phyloP scores from a whole-genome alignment of 1,140 invertebrate genomes.

The Drosophila athabasca region DNA sequence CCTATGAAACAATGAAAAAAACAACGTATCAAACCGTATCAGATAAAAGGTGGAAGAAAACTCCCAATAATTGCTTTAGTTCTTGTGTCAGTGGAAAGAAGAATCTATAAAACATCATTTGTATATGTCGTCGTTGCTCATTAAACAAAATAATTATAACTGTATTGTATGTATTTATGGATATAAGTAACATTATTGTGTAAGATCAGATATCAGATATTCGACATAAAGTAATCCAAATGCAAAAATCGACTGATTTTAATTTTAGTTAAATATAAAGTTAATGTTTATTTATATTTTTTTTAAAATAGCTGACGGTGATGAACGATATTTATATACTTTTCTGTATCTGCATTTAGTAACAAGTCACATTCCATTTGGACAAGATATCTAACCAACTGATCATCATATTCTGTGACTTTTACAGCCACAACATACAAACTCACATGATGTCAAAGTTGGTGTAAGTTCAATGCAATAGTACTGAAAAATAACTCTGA shows the following conservation, averaged over 20 bases:
- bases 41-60: not conserved
- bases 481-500: too few species aligned
- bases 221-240: conserved; percentile 56
- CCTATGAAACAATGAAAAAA: too few species aligned
- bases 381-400: not conserved
- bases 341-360: conserved; percentile 22
- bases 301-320: too few species aligned
- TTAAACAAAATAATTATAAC: conserved; percentile 28
- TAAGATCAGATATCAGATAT: conserved; percentile 42
- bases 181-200: conserved; percentile 39
- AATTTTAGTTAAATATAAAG: conserved; percentile 51
- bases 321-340: conserved; percentile 21
- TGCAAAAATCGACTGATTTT: conserved; percentile 72
- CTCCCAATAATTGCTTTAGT: too few species aligned
- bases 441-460: not conserved
- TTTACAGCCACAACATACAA: conserved; percentile 6
- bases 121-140: conserved; percentile 53
- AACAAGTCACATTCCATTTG: conserved; percentile 35
- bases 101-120: conserved; percentile 16
- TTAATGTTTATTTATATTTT: conserved; percentile 10
- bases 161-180: conserved; percentile 60
- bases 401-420: conserved; percentile 12
- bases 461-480: not conserved
- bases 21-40: not conserved
- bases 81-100: conserved; percentile 2